phyloP scores from a whole-genome alignment of 2,888 invertebrate genomes.

The Myathropa florea region DNA sequence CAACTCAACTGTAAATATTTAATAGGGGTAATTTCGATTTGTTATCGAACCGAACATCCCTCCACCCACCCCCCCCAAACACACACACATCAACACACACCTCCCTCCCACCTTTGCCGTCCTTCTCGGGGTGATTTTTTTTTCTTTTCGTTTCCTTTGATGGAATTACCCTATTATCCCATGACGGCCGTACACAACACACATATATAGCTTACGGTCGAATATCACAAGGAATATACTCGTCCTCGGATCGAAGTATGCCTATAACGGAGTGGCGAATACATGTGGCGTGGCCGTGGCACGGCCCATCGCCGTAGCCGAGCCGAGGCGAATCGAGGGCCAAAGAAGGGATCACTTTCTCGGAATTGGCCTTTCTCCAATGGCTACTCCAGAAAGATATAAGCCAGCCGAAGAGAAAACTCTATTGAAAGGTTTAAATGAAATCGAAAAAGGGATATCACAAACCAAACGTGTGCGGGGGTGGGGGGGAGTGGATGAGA shows the following conservation, averaged over 20 bases:
- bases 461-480: slow-evolving; percentile 12
- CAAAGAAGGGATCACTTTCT: slow-evolving; percentile 63
- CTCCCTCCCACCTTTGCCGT: slow-evolving; percentile 11
- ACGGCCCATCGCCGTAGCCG: neutral
- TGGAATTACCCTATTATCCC: slow-evolving; percentile 73
- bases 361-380: slow-evolving; percentile 70
- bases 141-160: slow-evolving; percentile 59
- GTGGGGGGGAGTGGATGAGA: slow-evolving; percentile 42
- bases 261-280: slow-evolving; percentile 33
- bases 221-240: slow-evolving; percentile 44
- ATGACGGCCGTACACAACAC: slow-evolving; percentile 66
- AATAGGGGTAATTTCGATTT: slow-evolving; percentile 73
- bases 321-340: slow-evolving; percentile 20
- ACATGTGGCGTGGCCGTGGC: slow-evolving; percentile 9
- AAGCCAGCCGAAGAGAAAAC: slow-evolving; percentile 46
- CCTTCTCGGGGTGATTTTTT: slow-evolving; percentile 18
- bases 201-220: slow-evolving; percentile 50
- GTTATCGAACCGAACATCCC: slow-evolving; percentile 67
- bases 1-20: slow-evolving; percentile 73
- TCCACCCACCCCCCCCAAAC: slow-evolving; percentile 1
- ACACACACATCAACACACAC: neutral
- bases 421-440: slow-evolving; percentile 71
- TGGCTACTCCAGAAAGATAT: slow-evolving; percentile 69
- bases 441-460: slow-evolving; percentile 71
- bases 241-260: slow-evolving; percentile 39